Base-by-base conservation (phyloP, 2,888 invertebrate species). In the Sericinus montela region DNA sequence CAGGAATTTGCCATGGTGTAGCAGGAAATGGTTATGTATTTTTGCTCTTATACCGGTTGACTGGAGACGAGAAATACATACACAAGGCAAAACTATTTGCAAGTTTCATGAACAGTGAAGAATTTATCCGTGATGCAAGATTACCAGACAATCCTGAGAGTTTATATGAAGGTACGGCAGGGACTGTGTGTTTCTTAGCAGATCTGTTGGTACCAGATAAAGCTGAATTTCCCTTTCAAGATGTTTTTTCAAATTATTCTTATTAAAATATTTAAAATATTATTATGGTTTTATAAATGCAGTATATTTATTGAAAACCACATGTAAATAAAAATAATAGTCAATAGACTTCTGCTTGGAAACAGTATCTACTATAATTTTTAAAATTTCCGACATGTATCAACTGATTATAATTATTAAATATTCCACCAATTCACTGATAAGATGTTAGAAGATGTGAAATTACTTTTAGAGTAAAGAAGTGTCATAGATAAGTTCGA, bases 1-100 rank as follows among this genome's bases (percentile, higher is more conserved):
- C 97, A 7, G 96, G 97, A 0, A 92, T 97, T 52, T 97, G 97
- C 69, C 97, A 98, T 67, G 97, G 97, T 0, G 90, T 96, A 0
- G 93, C 94, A 14, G 96, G 96, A 28, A 95, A 92, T 75, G 96
- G 93, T 10, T 96, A 96, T 75, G 94, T 93, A 0, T 95, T 96
- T 62, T 78, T 97, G 37, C 77, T 96, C 0, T 79, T 97, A 7
- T 93, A 94, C 67, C 90, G 95, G 55, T 78, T 97, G 45, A 95
- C 96, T 9, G 89, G 91, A 7, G 92, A 96, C 55, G 72, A 82
- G 5, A 92, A 92, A 69, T 92, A 95, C 75, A 80, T 95, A n/a
- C 88, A 94, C 63, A 89, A 94, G 60, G 97, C 97, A 0, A 81
- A 91, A 45, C 90, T 91, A 60, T 97, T 95, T 86, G 94, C 94